A percentile compares a stretch with the other conserved stretches of the same genome.
Evolutionary conservation across 2,113 vertebrate species (phyloP).

Genomic region (Dromaius novaehollandiae): DNA sequence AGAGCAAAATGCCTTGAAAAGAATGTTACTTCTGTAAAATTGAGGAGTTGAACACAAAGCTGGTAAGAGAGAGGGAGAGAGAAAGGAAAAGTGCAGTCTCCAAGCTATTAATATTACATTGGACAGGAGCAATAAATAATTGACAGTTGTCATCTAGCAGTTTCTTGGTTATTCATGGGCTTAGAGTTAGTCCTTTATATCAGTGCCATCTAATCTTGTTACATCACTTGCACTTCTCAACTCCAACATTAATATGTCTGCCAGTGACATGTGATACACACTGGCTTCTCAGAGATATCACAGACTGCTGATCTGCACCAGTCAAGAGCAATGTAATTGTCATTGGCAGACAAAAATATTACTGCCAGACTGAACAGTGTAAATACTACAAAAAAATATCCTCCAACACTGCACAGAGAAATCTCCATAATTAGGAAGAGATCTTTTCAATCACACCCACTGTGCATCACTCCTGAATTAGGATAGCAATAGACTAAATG

Average conservation of each 20-base stretch:
- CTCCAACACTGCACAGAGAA: constrained; percentile 33
- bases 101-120: constrained; percentile 65
- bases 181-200: constrained; percentile 66
- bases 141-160: constrained; percentile 65
- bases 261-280: constrained; percentile 47
- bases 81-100: background rate
- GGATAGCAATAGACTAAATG: constrained; percentile 20
- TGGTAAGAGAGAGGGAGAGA: background rate
- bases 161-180: constrained; percentile 68
- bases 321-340: constrained; percentile 69
- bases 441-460: constrained; percentile 43
- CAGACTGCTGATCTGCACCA: constrained; percentile 59
- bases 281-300: constrained; percentile 65
- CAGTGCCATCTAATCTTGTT: constrained; percentile 68
- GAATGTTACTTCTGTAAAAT: constrained; percentile 8
- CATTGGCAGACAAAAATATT: constrained; percentile 69
- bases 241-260: constrained; percentile 68
- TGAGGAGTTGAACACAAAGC: background rate
- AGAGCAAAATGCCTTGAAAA: constrained; percentile 49
- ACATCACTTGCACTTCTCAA: constrained; percentile 64
- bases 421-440: constrained; percentile 60
- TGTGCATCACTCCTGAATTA: constrained; percentile 30
- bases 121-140: constrained; percentile 72
- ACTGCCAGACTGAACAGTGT: constrained; percentile 53
- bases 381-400: constrained; percentile 61